Base-by-base conservation (phyloP, 2,797 vertebrate species). In the Sarcophilus harrisii region DNA sequence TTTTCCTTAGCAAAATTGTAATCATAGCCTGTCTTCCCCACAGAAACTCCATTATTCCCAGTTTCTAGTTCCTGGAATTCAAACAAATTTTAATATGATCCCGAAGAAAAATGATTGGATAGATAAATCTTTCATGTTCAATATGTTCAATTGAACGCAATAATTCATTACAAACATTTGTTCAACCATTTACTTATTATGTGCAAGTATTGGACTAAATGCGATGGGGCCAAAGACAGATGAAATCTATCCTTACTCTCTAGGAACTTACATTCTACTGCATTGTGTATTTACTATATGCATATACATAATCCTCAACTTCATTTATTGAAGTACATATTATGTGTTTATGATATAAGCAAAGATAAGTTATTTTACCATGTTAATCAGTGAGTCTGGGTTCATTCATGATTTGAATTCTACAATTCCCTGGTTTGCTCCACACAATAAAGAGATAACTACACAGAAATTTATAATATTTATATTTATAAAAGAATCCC, bases 391-490 rank as follows among this genome's bases (percentile, higher is more conserved):
- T 81, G 18, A 81, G 45, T 27, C 73, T 87, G 9, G n/a, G 2
- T 87, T 45, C 24, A 87, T 87, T 87, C 9, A 4, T 49, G 3
- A 49, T 87, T 87, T 87, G 38, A 38, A 49, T 87, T 49, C 18
- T 27, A 24, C 73, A 81, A 81, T 45, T 45, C 38, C 0, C 21
- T 81, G 38, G 18, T 81, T 81, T 18, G 93, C 59, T 62, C 49
- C 91, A 94, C 94, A 97, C 91, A 97, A 92, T 81, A 90, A 58
- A 57, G 97, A 97, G 95, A 87, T 96, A 97, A 96, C 94, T 95
- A 95, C 58, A 96, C 95, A 96, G 73, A 45, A 91, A 95, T 93
- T 18, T 94, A 1, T 95, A 91, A 96, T 87, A 91, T 11, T n/a
- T 21, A 10, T 92, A 94, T 96, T 96, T 94, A 95, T 66, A 57